phyloP scores from a whole-genome alignment of 2,113 vertebrate species.

The Cyanoliseus patagonus region DNA sequence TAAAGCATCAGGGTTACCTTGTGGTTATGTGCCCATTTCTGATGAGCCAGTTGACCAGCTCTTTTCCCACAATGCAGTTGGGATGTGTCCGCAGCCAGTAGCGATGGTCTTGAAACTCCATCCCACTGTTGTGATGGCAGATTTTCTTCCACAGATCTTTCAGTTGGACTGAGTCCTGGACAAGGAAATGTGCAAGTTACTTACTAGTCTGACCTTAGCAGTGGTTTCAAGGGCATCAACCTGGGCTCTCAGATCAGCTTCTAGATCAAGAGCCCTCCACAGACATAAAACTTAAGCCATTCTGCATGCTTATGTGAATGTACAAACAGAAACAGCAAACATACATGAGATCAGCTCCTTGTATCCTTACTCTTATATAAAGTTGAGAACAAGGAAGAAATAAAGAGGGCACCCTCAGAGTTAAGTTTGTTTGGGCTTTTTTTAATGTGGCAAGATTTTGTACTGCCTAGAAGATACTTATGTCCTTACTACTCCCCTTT shows the following conservation, averaged over 20 bases:
- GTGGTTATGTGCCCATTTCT: slow-evolving; percentile 94
- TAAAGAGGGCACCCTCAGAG: neutral
- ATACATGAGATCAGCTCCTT: neutral
- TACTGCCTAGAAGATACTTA: neutral
- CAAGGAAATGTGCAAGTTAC: neutral
- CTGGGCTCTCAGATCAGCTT: neutral
- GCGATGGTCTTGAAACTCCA: slow-evolving; percentile 99
- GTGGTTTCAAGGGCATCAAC: neutral
- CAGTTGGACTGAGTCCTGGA: slow-evolving; percentile 93
- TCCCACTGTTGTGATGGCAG: slow-evolving; percentile 93
- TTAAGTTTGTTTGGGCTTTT: neutral
- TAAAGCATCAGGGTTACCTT: slow-evolving; percentile 75
- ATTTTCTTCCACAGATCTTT: slow-evolving; percentile 99
- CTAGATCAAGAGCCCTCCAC: neutral
- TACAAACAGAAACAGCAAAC: neutral
- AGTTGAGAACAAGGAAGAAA: neutral
- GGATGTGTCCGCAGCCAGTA: slow-evolving; percentile 98
- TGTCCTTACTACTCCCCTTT: neutral
- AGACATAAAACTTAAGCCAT: neutral
- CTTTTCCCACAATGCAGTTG: slow-evolving; percentile 98
- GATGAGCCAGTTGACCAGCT: slow-evolving; percentile 96
- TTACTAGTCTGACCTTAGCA: neutral
- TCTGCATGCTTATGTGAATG: neutral
- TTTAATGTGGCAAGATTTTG: neutral
- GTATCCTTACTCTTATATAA: neutral